Evolutionary conservation across 1,140 invertebrate genomes (phyloP).

Genomic region (Drosophila subpulchrella): DNA sequence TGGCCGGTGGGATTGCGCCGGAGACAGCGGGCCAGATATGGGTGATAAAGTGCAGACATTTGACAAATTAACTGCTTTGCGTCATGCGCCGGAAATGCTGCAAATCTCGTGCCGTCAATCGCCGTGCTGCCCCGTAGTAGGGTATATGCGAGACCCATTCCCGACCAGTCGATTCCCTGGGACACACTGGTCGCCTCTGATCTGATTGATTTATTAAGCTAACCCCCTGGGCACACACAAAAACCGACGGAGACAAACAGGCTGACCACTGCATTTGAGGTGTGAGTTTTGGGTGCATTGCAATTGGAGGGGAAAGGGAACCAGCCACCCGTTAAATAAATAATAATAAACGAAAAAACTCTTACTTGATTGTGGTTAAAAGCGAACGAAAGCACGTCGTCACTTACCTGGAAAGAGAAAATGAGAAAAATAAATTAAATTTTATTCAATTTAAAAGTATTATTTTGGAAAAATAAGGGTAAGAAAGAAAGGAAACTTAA

Average conservation of each 20-base stretch:
- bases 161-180: conserved; percentile 7
- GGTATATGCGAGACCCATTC: background rate
- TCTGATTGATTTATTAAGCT: conserved; percentile 59
- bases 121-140: conserved; percentile 14
- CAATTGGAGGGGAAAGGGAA: background rate
- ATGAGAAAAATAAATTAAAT: conserved; percentile 13
- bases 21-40: conserved; percentile 62
- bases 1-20: conserved; percentile 3
- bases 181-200: conserved; percentile 5
- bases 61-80: conserved; percentile 83
- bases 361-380: conserved; percentile 83
- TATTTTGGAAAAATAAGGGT: background rate
- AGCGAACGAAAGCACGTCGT: conserved; percentile 79
- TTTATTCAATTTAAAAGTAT: too few species aligned
- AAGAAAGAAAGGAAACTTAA: background rate
- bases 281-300: conserved; percentile 22
- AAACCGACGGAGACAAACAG: conserved; percentile 1
- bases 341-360: conserved; percentile 29
- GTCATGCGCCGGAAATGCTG: conserved; percentile 76
- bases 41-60: conserved; percentile 83
- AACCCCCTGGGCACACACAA: background rate
- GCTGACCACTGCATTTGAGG: conserved; percentile 6
- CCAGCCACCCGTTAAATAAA: conserved; percentile 12
- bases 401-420: conserved; percentile 79
- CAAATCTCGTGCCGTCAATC: conserved; percentile 64